Evolutionary conservation across 2,888 invertebrate genomes (phyloP), one percentile per base, ranked within the genome.

Genomic region (Subacronicta megacephala): DNA sequence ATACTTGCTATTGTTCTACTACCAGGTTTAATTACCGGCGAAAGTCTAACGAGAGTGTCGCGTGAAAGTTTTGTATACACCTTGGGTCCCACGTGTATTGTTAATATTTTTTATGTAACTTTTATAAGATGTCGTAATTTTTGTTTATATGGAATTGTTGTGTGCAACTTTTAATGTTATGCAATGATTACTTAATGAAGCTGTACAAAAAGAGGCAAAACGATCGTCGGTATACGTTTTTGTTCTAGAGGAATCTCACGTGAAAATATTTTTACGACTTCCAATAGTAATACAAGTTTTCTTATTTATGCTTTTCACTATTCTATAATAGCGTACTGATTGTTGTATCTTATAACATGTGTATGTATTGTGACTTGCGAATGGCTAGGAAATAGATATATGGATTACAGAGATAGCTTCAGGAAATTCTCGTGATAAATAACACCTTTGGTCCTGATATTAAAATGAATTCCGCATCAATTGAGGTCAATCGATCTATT

Each of bases 21-120:
- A 87, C 83, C 80, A 82, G 77, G 83, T 89, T 90, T 93, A 93
- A 93, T 93, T 93, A 93, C 87, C 73, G 89, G 93, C 89, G 93
- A 93, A 93, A 93, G 93, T 93, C 85, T 89, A 88, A 89, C 88
- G 89, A 90, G 90, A 88, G 88, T 85, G 84, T 81, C 77, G 77
- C 87, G 90, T 83, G 91, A 92, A 92, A 92, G 90, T 90, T 84
- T 78, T 72, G 80, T 82, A 82, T 81, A 82, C 80, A 80, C 79
- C 77, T 66, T 75, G 72, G 77, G 73, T 85, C 83, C 84, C 88
- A 85, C 83, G 86, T 82, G 84, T 80, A 83, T 83, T 83, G 82
- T 82, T 70, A 73, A 80, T 80, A 74, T 57, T 82, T 85, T 87
- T 84, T 76, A 78, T 77, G 72, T 81, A 83, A 82, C 80, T 73